Evolutionary conservation across 2,113 vertebrate species (phyloP).

Genomic region (Tetrao urogallus): DNA sequence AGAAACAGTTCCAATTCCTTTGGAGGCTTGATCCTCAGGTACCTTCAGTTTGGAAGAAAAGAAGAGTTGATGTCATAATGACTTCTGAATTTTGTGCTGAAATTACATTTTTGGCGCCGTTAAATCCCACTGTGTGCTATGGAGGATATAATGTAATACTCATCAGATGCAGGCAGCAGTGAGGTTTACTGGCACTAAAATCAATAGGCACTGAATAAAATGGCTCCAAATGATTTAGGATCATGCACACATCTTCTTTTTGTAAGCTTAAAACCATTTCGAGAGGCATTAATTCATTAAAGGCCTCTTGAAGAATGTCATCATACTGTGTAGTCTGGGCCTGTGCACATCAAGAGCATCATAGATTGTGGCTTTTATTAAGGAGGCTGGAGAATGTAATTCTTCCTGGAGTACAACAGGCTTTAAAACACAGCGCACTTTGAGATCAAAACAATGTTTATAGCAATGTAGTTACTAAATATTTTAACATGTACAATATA

Average conservation of each 20-base stretch:
- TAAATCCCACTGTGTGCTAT: constrained; percentile 65
- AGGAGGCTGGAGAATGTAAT: constrained; percentile 48
- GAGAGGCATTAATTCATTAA: constrained; percentile 76
- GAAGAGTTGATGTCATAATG: constrained; percentile 55
- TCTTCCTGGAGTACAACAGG: constrained; percentile 43
- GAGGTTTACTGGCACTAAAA: constrained; percentile 76
- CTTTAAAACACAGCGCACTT: constrained; percentile 63
- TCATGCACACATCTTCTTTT: constrained; percentile 63
- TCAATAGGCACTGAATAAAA: constrained; percentile 75
- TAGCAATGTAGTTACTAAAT: constrained; percentile 60
- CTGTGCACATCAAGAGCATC: constrained; percentile 40
- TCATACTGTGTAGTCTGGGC: constrained; percentile 41
- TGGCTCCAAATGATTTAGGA: constrained; percentile 74
- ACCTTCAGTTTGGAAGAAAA: constrained; percentile 23
- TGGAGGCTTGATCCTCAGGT: constrained; percentile 1
- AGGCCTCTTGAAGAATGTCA: constrained; percentile 66
- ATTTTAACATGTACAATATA: constrained; percentile 57
- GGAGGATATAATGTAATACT: constrained; percentile 68
- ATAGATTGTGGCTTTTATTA: constrained; percentile 65
- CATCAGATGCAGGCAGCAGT: constrained; percentile 65
- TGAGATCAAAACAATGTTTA: constrained; percentile 62
- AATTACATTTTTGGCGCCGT: constrained; percentile 73
- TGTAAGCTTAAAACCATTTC: constrained; percentile 72
- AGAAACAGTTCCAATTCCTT: neutral
- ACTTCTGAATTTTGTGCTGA: constrained; percentile 70